Evolutionary conservation across 2,113 vertebrate genomes (phyloP).

Genomic region (Eurystomus gularis): DNA sequence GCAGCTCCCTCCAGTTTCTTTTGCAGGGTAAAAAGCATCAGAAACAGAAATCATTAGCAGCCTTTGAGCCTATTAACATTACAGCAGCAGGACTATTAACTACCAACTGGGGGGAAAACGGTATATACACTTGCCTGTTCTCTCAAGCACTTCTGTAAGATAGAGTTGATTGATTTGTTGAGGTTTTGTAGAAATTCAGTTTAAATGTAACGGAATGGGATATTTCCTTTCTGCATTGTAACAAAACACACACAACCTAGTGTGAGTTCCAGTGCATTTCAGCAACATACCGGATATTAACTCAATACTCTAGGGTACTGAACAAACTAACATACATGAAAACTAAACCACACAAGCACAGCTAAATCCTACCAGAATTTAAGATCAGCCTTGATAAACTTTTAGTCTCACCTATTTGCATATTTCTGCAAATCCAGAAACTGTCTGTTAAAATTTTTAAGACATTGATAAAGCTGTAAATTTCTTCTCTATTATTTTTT

Average conservation of each 20-base stretch:
- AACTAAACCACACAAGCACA: background rate
- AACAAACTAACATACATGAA: background rate
- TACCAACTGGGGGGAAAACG: background rate
- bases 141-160: background rate
- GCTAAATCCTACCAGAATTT: background rate
- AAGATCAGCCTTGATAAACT: background rate
- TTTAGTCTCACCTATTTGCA: background rate
- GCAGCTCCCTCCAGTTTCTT: background rate
- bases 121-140: background rate
- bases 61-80: background rate
- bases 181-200: background rate
- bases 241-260: background rate
- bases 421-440: background rate
- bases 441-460: background rate
- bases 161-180: background rate
- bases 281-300: background rate
- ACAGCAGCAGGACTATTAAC: background rate
- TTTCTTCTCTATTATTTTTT: background rate
- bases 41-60: background rate
- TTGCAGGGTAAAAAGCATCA: background rate
- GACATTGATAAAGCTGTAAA: background rate
- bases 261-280: fast-evolving
- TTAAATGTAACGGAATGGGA: background rate
- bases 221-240: background rate
- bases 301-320: background rate